These are phyloP conservation scores for Celastrina argiolus DNA, from an alignment of 2,888 invertebrate genomes.

Conservation along the genomic window DNA sequence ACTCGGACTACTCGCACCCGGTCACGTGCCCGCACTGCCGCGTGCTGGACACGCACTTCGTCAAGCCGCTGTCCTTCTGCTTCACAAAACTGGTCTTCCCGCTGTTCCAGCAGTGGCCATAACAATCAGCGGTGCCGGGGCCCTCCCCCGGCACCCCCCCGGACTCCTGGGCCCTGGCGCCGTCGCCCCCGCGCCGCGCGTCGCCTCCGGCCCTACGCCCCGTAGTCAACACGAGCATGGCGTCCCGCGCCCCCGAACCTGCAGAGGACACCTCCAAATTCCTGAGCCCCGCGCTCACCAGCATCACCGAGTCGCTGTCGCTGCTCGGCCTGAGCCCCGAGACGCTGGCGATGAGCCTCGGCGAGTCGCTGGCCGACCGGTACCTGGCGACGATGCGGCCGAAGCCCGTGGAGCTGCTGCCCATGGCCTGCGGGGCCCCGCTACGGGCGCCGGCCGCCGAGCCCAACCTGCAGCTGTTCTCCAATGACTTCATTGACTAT, in stretches of 20 bases:
- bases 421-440: conserved; percentile 46
- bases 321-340: conserved; percentile 65
- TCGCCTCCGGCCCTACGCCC: conserved; percentile 68
- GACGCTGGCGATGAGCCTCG: conserved; percentile 64
- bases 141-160: conserved; percentile 72
- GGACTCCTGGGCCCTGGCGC: conserved; percentile 59
- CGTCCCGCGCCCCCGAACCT: conserved; percentile 51
- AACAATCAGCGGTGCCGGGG: conserved; percentile 88
- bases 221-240: conserved; percentile 74
- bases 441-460: conserved; percentile 47
- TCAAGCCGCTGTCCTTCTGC: conserved; percentile 91
- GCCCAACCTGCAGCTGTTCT: conserved; percentile 77
- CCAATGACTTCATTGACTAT: conserved; percentile 80
- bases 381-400: conserved; percentile 64
- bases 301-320: conserved; percentile 67
- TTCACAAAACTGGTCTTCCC: conserved; percentile 86
- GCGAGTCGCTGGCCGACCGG: conserved; percentile 68
- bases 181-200: conserved; percentile 63
- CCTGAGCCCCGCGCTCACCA: conserved; percentile 54
- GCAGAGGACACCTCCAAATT: conserved; percentile 51
- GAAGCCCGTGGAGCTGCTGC: conserved; percentile 50
- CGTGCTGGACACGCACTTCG: conserved; percentile 94
- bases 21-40: conserved; percentile 95
- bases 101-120: conserved; percentile 89
- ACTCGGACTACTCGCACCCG: conserved; percentile 96